Percentiles rank a stretch among this genome's conserved stretches.
Conservation (phyloP, 2,113 vertebrate species). For the Lepus timidus region DNA sequence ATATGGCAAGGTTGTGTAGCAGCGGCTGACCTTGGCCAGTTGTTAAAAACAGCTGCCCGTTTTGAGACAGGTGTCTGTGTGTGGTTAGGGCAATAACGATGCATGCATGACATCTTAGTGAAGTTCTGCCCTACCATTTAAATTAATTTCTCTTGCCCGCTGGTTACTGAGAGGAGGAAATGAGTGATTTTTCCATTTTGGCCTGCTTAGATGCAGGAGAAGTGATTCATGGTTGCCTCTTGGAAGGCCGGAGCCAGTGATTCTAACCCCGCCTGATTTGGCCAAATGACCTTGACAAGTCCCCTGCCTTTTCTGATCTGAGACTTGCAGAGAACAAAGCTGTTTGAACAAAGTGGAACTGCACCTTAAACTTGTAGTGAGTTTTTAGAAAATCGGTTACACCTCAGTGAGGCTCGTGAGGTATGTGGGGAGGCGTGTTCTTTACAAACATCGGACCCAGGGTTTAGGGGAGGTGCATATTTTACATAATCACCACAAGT, state of each 20-base stretch:
- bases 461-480: conserved; percentile 29
- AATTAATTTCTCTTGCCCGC: conserved; percentile 20
- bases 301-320: conserved; percentile 54
- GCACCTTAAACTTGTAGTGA: neutral
- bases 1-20: neutral
- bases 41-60: neutral
- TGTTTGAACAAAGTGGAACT: conserved; percentile 8
- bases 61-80: neutral
- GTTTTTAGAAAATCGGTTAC: neutral
- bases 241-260: conserved; percentile 23
- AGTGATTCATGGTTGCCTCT: conserved; percentile 41
- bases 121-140: neutral
- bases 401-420: neutral
- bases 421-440: neutral
- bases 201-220: conserved; percentile 43
- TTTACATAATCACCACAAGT: conserved; percentile 3
- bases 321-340: neutral
- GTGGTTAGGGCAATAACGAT: neutral
- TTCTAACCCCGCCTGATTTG: conserved; percentile 42
- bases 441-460: neutral
- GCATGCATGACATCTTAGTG: neutral
- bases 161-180: conserved; percentile 61
- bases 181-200: conserved; percentile 43
- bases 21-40: conserved; percentile 6
- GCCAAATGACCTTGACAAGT: conserved; percentile 58